Base-by-base conservation (phyloP, 2,113 vertebrate genomes). In the Siniperca knerii region DNA sequence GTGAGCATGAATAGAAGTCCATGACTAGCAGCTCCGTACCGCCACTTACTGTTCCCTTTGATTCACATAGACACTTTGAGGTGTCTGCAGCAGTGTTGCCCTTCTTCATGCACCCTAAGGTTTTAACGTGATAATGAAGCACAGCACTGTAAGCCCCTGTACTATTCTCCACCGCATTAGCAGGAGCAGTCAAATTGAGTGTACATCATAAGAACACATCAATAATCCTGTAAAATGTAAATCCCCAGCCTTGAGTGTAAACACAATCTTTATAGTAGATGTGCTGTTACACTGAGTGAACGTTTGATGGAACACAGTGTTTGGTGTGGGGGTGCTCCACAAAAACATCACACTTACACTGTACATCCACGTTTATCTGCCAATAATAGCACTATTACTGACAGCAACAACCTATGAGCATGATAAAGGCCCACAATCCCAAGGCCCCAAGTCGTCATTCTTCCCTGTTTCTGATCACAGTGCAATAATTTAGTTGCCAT, bases 191-290 rank as follows among this genome's bases (percentile, higher is more conserved):
- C 50, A 67, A 46, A 18, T 21, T 70, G 4, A 75, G 70, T 25
- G 75, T 2, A 42, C 10, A n/a, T 57, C 35, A 71, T 37, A 21
- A 72, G 54, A 82, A 65, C 55, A 70, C 74, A 78, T 74, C 62
- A 74, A 70, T 81, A 68, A 33, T 73, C 52, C 69, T 75, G 75
- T 79, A 65, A 72, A 79, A 82, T 71, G 58, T 25, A 79, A 82
- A 82, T 78, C 79, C 13, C 29, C 18, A 2, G 40, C 29, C 9
- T 42, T 20, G 29, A 79, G 40, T 67, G 67, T 25, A 48, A 67
- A 33, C 13, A 35, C 62, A 50, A 18, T 60, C 48, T 57, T 35
- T 74, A 68, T 42, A 15, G 37, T 42, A 37, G 57, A 80, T 23
- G 68, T 57, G 62, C 44, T 69, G 42, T 64, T 62, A 69, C 42